These are phyloP conservation scores for Crotalus helleri DNA, from an alignment of 2,113 vertebrate species.

Conservation along the genomic window DNA sequence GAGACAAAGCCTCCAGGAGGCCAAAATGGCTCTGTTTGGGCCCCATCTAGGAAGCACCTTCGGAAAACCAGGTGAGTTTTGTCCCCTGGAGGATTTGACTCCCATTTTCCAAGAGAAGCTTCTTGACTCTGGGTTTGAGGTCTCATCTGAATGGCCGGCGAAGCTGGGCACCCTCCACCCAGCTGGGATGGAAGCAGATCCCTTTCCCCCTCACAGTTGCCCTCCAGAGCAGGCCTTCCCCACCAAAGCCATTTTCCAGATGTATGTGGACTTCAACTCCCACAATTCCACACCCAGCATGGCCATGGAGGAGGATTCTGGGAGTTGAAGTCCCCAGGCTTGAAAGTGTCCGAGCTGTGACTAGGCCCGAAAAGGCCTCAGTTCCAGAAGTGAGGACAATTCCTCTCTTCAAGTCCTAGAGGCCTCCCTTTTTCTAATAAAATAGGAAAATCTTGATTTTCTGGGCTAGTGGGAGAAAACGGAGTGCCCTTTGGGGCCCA, in stretches of 20 bases:
- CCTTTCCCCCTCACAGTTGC: background rate
- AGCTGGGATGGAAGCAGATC: background rate
- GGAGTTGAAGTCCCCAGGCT: background rate
- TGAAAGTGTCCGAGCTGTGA: accelerated
- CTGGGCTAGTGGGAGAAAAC: background rate
- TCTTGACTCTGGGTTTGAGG: background rate
- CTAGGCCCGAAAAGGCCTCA: background rate
- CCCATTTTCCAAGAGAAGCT: background rate
- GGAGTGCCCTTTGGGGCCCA: background rate
- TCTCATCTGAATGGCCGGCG: background rate
- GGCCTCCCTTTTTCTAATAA: background rate
- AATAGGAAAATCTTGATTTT: background rate
- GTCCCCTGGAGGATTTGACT: background rate
- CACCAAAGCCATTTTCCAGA: background rate
- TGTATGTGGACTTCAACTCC: background rate
- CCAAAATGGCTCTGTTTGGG: background rate
- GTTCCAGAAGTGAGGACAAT: background rate
- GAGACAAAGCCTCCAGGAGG: background rate
- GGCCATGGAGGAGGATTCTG: background rate
- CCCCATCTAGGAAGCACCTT: background rate
- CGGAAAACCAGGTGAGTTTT: background rate
- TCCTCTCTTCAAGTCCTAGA: background rate
- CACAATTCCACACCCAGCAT: background rate
- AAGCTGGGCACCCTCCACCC: background rate
- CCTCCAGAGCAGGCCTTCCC: background rate